A percentile compares a stretch with the other conserved stretches of the same genome.
These are phyloP conservation scores for Cassiopea xamachana DNA, from an alignment of 30 jellyfish, hydroid and myxozoan genomes.

Conservation along the genomic window DNA sequence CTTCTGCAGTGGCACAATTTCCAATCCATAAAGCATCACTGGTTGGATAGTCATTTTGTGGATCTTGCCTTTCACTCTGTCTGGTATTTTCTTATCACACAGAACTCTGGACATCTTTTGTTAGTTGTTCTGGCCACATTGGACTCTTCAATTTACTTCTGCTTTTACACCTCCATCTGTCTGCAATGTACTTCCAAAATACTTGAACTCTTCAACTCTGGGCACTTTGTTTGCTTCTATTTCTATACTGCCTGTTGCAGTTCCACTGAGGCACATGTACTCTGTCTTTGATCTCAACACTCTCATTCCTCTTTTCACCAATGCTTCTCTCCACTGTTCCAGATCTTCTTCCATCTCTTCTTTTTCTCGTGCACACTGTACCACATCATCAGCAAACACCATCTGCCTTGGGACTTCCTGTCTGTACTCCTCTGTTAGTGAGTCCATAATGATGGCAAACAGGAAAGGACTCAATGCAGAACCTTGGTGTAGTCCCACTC, in stretches of 20 bases:
- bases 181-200: neutral
- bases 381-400: conserved; percentile 15
- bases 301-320: neutral
- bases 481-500: neutral
- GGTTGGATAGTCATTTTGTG: neutral
- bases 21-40: neutral
- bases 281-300: conserved; percentile 17
- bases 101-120: neutral
- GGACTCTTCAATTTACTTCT: neutral
- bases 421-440: neutral
- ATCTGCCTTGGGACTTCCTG: neutral
- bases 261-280: neutral
- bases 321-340: conserved; percentile 10
- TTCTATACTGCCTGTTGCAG: neutral
- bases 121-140: no score
- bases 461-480: conserved; percentile 11
- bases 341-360: neutral
- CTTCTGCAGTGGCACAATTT: neutral
- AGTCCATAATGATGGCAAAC: conserved; percentile 3
- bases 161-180: neutral
- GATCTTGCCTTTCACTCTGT: neutral
- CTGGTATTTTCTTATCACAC: neutral
- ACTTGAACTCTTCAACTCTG: neutral
- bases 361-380: neutral
- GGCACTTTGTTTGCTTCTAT: neutral